phyloP scores from a whole-genome alignment of 2,888 invertebrate genomes.

The Hesperia comma region DNA sequence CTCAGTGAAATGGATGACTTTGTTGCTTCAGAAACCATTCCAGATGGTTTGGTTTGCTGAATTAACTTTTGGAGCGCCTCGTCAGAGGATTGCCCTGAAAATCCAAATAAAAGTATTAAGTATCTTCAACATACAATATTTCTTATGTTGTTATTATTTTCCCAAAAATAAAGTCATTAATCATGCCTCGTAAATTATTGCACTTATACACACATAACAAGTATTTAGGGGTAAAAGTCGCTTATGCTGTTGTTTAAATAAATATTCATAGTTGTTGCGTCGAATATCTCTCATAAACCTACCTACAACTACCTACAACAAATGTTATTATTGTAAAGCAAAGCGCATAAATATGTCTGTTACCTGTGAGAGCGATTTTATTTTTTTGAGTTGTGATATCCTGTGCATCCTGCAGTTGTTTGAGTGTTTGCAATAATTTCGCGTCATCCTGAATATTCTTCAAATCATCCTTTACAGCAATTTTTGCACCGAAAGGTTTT shows the following conservation, averaged over 20 bases:
- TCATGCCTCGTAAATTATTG: too few relatives aligned
- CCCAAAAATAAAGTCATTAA: too few relatives aligned
- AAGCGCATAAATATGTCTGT: slow-evolving; percentile 19
- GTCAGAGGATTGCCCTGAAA: slow-evolving; percentile 75
- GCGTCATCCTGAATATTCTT: slow-evolving; percentile 72
- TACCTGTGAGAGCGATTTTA: slow-evolving; percentile 76
- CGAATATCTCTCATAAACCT: too few relatives aligned
- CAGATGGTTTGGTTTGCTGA: slow-evolving; percentile 62
- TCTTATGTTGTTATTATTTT: too few relatives aligned
- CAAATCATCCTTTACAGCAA: slow-evolving; percentile 69
- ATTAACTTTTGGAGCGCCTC: slow-evolving; percentile 73
- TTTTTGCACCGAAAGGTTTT: slow-evolving; percentile 70
- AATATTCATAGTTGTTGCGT: too few relatives aligned
- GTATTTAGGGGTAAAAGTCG: too few relatives aligned
- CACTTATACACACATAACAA: too few relatives aligned
- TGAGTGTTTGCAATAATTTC: slow-evolving; percentile 76
- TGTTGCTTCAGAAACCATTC: slow-evolving; percentile 74
- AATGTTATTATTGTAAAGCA: neutral
- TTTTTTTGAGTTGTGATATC: slow-evolving; percentile 71
- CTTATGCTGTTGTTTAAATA: too few relatives aligned
- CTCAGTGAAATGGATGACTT: slow-evolving; percentile 73
- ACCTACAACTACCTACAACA: too few relatives aligned
- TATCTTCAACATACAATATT: too few relatives aligned
- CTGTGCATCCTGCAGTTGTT: slow-evolving; percentile 76
- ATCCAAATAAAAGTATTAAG: neutral